Evolutionary conservation across 2,113 vertebrate species (phyloP), one percentile per base, ranked within the genome.

Genomic region (Gavialis gangeticus): DNA sequence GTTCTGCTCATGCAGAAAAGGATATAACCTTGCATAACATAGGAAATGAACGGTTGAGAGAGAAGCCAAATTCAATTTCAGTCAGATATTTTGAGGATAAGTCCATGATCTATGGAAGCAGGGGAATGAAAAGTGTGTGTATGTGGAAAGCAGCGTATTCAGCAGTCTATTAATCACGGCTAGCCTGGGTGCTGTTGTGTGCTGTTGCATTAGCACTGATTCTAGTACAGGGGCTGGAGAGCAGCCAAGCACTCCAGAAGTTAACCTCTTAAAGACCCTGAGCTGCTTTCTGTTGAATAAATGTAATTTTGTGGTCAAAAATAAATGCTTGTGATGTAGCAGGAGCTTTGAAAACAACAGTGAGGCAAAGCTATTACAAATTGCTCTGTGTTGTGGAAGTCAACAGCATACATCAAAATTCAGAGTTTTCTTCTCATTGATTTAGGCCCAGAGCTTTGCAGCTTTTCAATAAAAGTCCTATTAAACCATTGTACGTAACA

Each of bases 31-130:
- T 98, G 98, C 98, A 98, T 98, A 98, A 98, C 98, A 98, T 98
- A 98, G 98, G 98, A 98, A 98, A 98, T 98, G 98, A 98, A 98
- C 97, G 97, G 98, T 98, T 98, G 98, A 98, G 98, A 97, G 98
- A 98, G 98, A 98, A 98, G 98, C 98, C 98, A 98, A 98, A 98
- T 98, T 98, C 98, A 98, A 98, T 98, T 98, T 98, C 98, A 98
- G 98, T 98, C 98, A 98, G 98, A 98, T 98, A 98, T 98, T 98
- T 98, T 97, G 98, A 98, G 98, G 98, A 98, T 98, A 97, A 98
- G 98, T 96, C 98, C 97, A 90, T 98, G 98, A 98, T 98, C 97
- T 98, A 98, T 98, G 98, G 97, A 97, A 98, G 97, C 98, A 95
- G 79, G 97, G 98, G 98, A 97, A 97, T 96, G 97, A 97, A 95